Evolutionary conservation across 2,113 vertebrate species (phyloP).

Genomic region (Solea senegalensis): DNA sequence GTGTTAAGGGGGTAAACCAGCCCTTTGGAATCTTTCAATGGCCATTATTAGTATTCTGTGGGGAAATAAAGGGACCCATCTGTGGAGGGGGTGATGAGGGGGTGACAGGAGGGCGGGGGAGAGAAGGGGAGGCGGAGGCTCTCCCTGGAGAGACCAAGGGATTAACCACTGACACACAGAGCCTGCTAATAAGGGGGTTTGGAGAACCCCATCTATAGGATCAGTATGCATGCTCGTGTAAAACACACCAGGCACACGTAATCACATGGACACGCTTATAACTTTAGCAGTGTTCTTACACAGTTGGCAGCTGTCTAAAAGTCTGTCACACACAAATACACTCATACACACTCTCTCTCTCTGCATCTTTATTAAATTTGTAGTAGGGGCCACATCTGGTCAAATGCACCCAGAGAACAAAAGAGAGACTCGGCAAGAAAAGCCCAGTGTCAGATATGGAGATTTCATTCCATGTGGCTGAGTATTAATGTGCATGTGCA

Average conservation of each 20-base stretch:
- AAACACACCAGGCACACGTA: conserved; percentile 29
- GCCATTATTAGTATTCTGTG: conserved; percentile 79
- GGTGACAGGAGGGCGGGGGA: conserved; percentile 62
- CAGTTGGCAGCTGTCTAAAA: conserved; percentile 25
- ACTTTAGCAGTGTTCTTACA: conserved; percentile 5
- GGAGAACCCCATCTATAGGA: conserved; percentile 53
- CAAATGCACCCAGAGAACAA: conserved; percentile 73
- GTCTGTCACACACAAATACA: conserved; percentile 15
- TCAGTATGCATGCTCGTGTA: conserved; percentile 45
- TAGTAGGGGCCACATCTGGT: conserved; percentile 81
- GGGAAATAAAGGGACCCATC: conserved; percentile 82
- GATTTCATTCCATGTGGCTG: conserved; percentile 62
- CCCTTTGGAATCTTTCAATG: conserved; percentile 77
- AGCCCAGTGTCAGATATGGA: conserved; percentile 66
- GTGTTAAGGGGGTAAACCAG: conserved; percentile 53
- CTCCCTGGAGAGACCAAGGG: conserved; percentile 65
- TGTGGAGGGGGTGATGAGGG: conserved; percentile 76
- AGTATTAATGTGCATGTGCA: conserved; percentile 77
- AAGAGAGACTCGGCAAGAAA: conserved; percentile 38
- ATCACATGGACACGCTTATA: not conserved
- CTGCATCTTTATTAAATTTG: conserved; percentile 81
- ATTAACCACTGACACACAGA: conserved; percentile 83
- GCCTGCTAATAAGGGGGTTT: conserved; percentile 79
- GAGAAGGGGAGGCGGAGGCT: conserved; percentile 15
- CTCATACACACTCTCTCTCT: conserved; percentile 23